Base-by-base conservation (phyloP, 2,113 vertebrate genomes). In the Patagioenas fasciata region DNA sequence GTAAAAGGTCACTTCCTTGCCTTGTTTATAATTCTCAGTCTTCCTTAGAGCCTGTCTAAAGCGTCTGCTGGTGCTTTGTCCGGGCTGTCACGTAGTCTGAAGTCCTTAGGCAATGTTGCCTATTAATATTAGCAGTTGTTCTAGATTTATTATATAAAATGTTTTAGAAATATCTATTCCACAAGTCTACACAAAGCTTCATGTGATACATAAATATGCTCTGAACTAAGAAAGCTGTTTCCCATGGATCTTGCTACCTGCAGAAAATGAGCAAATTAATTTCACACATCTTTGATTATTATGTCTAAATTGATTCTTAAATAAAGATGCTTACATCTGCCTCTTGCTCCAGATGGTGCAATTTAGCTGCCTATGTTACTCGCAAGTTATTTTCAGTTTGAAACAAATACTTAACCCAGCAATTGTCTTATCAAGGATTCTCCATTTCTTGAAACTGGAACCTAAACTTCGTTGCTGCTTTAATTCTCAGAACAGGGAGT, bases 301-400 rank as follows among this genome's bases (percentile, higher is more conserved):
- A 96, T 97, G 97, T 97, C 95, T 94, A 96, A 98, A 96, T 82
- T 96, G 72, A 83, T 96, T 95, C 93, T 97, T 98, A 97, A 98
- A 95, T 93, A 97, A 97, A 94, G 70, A 96, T 92, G 95, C 94
- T 97, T 96, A 86, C 94, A 97, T 97, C 95, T 96, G 95, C 95
- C 95, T 97, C 84, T 96, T 96, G 95, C 96, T 98, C 97, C 98
- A 98, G 97, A 97, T 97, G 97, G 97, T 98, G 97, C 96, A 97
- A 89, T 98, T 98, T 98, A 97, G 97, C 97, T 98, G 95, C 95
- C 88, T 97, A 13, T 93, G 95, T 95, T 95, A 95, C 91, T 97
- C 96, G 95, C 10, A 50, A 97, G 80, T 95, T 83, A 67, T 86
- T 97, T 97, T 96, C 19, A 20, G 71, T 91, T 97, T 97, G 95